phyloP scores from a whole-genome alignment of 2,113 vertebrate species.

The Gallinago jamesoni region DNA sequence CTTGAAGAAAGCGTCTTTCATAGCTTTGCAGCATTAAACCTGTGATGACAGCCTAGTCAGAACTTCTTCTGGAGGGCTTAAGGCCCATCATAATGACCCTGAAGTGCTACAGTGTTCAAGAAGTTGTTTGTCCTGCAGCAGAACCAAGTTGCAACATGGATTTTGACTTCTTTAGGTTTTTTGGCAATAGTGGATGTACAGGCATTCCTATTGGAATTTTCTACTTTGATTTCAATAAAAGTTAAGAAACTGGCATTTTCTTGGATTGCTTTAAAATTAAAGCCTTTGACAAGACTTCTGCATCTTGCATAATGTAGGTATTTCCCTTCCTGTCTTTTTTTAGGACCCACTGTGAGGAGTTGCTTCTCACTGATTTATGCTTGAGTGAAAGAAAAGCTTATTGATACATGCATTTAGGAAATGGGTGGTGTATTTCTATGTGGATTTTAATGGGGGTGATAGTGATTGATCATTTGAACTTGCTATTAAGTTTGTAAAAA shows the following conservation, averaged over 20 bases:
- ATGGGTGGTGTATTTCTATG: background rate
- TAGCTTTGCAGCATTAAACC: background rate
- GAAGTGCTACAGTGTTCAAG: background rate
- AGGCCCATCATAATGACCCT: background rate
- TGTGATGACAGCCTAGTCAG: background rate
- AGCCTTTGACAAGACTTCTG: background rate
- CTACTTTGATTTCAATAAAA: background rate
- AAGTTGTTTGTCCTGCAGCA: accelerated
- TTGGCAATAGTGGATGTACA: background rate
- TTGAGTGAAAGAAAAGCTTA: background rate
- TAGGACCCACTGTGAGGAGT: background rate
- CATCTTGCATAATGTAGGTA: background rate
- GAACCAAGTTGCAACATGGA: background rate
- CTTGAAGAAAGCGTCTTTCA: background rate
- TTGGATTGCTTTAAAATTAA: background rate
- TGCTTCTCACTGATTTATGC: background rate
- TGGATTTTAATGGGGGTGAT: background rate
- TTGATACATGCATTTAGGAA: background rate
- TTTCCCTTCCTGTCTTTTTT: background rate
- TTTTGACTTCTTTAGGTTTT: background rate
- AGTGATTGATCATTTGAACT: background rate
- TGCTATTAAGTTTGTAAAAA: background rate
- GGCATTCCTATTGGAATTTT: background rate
- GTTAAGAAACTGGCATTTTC: background rate
- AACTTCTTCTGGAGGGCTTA: background rate